A percentile compares a stretch with the other conserved stretches of the same genome.
These are phyloP conservation scores for Scylla paramamosain DNA, from an alignment of 1,140 invertebrate species.

Conservation along the genomic window DNA sequence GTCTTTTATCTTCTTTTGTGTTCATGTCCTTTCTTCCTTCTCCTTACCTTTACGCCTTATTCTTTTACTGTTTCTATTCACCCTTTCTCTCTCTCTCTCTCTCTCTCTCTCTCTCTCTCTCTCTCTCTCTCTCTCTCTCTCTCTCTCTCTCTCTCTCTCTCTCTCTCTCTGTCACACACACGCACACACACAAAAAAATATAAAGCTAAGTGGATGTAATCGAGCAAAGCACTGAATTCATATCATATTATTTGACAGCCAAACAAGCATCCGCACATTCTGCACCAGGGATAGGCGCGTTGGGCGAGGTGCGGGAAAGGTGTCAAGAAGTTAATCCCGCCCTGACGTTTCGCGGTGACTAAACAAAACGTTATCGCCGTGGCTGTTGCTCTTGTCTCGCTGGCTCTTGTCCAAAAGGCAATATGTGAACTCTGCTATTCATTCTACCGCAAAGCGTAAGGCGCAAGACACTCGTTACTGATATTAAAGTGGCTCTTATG, in stretches of 20 bases:
- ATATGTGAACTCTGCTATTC: background rate
- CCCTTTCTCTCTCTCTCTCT: conserved; percentile 1
- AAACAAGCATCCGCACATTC: too few relatives aligned
- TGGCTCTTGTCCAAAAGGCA: background rate
- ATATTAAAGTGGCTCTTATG: background rate
- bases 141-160: background rate
- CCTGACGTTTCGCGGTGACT: background rate
- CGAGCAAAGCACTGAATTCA: too few relatives aligned
- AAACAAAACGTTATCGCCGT: background rate
- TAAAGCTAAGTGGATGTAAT: too few relatives aligned
- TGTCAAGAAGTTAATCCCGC: too few relatives aligned
- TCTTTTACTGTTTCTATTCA: background rate
- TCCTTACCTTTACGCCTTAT: too few relatives aligned
- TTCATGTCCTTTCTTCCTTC: too few relatives aligned
- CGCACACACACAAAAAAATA: background rate
- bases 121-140: background rate
- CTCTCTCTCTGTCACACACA: background rate
- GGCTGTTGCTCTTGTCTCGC: background rate
- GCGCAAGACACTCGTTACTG: background rate
- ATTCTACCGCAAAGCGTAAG: background rate
- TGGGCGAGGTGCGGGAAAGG: too few relatives aligned
- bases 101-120: background rate
- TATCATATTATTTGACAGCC: too few relatives aligned
- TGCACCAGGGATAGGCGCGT: too few relatives aligned
- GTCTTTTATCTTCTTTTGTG: too few relatives aligned